Base-by-base conservation (phyloP, 2,113 vertebrate species). In the Clarias macrocephalus region DNA sequence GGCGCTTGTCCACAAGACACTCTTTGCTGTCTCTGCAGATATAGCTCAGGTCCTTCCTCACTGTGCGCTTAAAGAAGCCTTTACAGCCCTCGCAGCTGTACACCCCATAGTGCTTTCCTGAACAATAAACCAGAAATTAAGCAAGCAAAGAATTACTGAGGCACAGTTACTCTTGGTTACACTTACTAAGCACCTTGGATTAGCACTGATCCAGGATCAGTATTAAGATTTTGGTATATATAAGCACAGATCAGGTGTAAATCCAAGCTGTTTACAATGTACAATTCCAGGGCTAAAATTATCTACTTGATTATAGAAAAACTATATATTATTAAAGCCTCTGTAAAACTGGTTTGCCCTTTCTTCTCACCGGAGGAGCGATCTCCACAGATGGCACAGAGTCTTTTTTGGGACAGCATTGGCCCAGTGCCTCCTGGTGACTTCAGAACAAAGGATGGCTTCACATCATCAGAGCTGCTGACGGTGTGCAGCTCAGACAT, bases 61-160 rank as follows among this genome's bases (percentile, higher is more conserved):
- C 97, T 0, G 98, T 99, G 85, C 98, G 95, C 92, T 99, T 99
- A 92, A 99, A 99, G 94, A 99, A 99, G 56, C 98, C 98, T 91
- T 99, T 99, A 93, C 98, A 99, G 85, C 98, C 98, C 90, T 99
- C 98, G 18, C 98, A 99, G 92, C 98, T 99, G 93, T 99, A 98
- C 33, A 99, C 98, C 0, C 98, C 97, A 0, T 99, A 99, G 93
- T 99, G 98, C 92, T 99, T 99, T 42, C 98, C 98, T 99, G 90
- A 42, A 83, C 83, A 62, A 12, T 18, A 3, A 42, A 82, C 9
- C 25, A 23, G 3, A 60, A 56, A 54, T 25, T 5, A 8, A 68
- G 15, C 18, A 0, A 57, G 52, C 13, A 57, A 79, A 54, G 0
- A 70, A 68, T 16, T 57, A 33, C 25, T 18, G 4, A 85, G 83